Percentiles rank a stretch among this genome's conserved stretches.
phyloP scores from a whole-genome alignment of 2,113 vertebrate species.

The Rhinichthys klamathensis region DNA sequence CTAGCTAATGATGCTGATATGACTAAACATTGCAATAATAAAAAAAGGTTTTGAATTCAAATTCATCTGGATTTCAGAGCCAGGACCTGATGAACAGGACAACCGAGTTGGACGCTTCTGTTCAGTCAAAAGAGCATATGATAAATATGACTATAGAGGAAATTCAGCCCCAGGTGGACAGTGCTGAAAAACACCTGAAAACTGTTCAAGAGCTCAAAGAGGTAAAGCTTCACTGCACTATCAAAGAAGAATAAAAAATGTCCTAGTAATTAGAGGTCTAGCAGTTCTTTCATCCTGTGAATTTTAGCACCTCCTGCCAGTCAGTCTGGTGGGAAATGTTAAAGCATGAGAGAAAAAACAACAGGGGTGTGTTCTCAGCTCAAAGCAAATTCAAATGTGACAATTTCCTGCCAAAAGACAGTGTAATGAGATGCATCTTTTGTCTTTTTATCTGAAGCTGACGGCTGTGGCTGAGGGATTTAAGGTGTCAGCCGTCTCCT shows the following conservation, averaged over 20 bases:
- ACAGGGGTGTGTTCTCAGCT: neutral
- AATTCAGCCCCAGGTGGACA: slow-evolving; percentile 54
- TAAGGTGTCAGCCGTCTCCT: slow-evolving; percentile 65
- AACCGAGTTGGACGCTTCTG: slow-evolving; percentile 60
- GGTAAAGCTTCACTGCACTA: slow-evolving; percentile 59
- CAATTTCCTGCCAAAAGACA: slow-evolving; percentile 41
- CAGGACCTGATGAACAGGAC: slow-evolving; percentile 59
- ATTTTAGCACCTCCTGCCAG: slow-evolving; percentile 7
- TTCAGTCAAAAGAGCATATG: slow-evolving; percentile 64
- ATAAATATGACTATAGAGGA: slow-evolving; percentile 60
- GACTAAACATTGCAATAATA: no score
- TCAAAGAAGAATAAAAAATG: neutral
- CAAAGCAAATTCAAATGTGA: slow-evolving; percentile 44
- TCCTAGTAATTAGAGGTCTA: neutral
- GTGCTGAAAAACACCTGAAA: slow-evolving; percentile 61
- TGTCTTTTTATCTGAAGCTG: slow-evolving; percentile 67
- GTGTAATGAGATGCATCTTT: slow-evolving; percentile 39
- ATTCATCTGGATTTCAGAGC: slow-evolving; percentile 45
- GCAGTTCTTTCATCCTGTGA: slow-evolving; percentile 15
- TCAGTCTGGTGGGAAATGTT: slow-evolving; percentile 6
- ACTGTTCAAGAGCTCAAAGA: slow-evolving; percentile 56
- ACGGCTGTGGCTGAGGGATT: slow-evolving; percentile 64
- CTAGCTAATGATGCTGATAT: neutral
- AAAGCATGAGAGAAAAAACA: slow-evolving; percentile 7
- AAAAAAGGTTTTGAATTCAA: no score